Base-by-base conservation (phyloP, 2,113 vertebrate species). In the Ibidorhyncha struthersii region DNA sequence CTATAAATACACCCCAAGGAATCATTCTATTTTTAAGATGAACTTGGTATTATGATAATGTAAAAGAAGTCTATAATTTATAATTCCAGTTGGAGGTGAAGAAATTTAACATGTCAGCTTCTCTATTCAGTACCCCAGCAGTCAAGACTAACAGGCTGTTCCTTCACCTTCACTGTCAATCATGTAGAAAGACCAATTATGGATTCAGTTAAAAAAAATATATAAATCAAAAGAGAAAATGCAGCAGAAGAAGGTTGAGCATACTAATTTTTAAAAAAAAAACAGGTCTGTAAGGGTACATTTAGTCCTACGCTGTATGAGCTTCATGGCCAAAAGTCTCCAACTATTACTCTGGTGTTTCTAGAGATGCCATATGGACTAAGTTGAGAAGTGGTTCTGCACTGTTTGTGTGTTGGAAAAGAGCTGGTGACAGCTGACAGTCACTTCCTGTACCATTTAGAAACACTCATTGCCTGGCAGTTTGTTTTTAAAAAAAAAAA, bases 11-110 rank as follows among this genome's bases (percentile, higher is more conserved):
- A 91, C 90, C 80, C 74, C 65, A 90, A 96, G 73, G 72, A 91
- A 94, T 94, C 58, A 81, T 97, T 97, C 79, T 76, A 87, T 90
- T 87, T 95, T 97, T 77, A 95, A 87, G 62, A 90, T 47, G 82
- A 89, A 40, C 82, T 94, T 80, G 58, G 93, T 91, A 95, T 43
- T 94, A 52, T 87, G 89, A 79, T 90, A 95, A 96, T 94, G 92
- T 79, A 84, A 94, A 92, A 94, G 72, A 91, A 90, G 65, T 97
- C 70, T 93, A 53, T 93, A 92, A 96, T 97, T 96, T 96, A 80
- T 95, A 97, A 87, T 92, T 97, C 14, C 71, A 97, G 36, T 74
- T 93, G 74, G 58, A 97, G 82, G 63, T 65, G 86, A 95, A 85
- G 67, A 73, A 95, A 96, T 96, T 95, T 96, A 93, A 89, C 91